phyloP scores from a whole-genome alignment of 2,113 vertebrate species.

The Condylura cristata region DNA sequence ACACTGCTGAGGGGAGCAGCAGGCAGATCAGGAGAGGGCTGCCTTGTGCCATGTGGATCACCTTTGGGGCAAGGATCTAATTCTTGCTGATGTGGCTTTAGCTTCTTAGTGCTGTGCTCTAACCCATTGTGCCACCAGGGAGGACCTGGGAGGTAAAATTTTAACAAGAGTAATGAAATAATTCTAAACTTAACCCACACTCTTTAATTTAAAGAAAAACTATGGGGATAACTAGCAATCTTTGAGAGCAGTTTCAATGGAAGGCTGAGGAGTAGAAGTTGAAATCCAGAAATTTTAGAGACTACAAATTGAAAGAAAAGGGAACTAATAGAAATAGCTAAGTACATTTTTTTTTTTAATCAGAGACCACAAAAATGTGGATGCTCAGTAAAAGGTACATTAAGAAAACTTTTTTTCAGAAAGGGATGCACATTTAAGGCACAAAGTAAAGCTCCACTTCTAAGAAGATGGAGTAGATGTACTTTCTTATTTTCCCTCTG shows the following conservation, averaged over 20 bases:
- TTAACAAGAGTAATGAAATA: not conserved
- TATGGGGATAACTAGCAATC: not conserved
- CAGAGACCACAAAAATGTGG: not conserved
- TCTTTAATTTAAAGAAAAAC: not conserved
- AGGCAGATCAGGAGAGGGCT: too few relatives aligned
- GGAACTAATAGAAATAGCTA: conserved; percentile 12
- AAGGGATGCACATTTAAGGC: not conserved
- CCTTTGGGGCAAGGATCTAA: too few relatives aligned
- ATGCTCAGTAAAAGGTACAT: not conserved
- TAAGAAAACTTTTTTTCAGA: not conserved
- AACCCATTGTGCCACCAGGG: too few relatives aligned
- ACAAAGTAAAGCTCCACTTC: not conserved
- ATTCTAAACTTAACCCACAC: not conserved
- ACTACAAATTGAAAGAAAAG: not conserved
- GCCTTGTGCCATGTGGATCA: too few relatives aligned
- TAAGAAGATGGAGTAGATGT: not conserved
- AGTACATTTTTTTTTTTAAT: not conserved
- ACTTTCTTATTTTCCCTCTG: not conserved
- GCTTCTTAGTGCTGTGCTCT: too few relatives aligned
- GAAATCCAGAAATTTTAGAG: not conserved
- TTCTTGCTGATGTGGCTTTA: too few relatives aligned
- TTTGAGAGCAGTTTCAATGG: not conserved
- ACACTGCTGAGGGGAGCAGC: too few relatives aligned
- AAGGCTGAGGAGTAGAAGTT: not conserved
- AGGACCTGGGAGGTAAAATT: not conserved